Percentiles rank a stretch among this genome's conserved stretches.
These are phyloP conservation scores for Macaria liturata DNA, from an alignment of 2,888 invertebrate species.

Conservation along the genomic window DNA sequence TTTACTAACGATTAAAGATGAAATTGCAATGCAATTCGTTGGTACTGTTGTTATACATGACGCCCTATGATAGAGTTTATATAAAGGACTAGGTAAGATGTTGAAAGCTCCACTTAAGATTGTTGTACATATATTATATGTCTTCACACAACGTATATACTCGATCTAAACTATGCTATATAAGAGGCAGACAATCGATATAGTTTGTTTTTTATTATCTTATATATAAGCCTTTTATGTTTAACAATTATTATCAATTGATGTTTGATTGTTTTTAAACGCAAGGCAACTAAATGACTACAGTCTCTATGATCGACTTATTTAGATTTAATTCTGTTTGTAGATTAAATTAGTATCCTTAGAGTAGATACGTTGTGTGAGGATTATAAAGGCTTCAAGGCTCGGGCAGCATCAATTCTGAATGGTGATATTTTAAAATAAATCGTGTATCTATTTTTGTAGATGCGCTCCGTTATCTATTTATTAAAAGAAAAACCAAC, in stretches of 20 bases:
- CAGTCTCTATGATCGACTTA: no score
- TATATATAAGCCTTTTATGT: no score
- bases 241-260: no score
- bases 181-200: no score
- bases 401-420: conserved; percentile 57
- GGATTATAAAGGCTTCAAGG: conserved; percentile 37
- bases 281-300: no score
- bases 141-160: background rate
- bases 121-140: conserved; percentile 34
- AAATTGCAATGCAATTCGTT: background rate
- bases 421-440: conserved; percentile 66
- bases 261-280: no score
- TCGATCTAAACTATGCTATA: background rate
- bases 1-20: no score
- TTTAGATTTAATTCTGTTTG: no score
- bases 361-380: background rate
- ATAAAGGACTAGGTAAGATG: conserved; percentile 24
- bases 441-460: conserved; percentile 57
- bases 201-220: no score
- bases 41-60: conserved; percentile 16
- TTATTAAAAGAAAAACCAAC: conserved; percentile 20
- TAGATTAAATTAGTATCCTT: no score
- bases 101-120: conserved; percentile 26
- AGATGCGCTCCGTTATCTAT: conserved; percentile 45
- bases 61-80: conserved; percentile 15